Evolutionary conservation across 2,888 invertebrate genomes (phyloP), one percentile per base, ranked within the genome.

Genomic region (Incurvaria masculella): DNA sequence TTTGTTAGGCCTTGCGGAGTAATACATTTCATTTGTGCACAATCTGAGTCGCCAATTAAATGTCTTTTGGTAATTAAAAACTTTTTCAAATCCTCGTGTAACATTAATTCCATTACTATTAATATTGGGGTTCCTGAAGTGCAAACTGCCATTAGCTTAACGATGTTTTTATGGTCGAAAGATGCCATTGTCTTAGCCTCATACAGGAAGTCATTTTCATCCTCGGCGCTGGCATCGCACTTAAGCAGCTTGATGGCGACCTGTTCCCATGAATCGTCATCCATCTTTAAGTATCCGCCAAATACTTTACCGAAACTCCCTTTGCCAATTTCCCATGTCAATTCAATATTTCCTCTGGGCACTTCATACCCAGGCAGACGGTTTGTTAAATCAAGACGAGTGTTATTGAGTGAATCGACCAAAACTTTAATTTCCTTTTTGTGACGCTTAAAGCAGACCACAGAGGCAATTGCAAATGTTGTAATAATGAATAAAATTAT

Each of bases 111-210:
- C 94, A 96, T 95, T 11, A 96, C 86, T 1, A 91, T 91, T 62
- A 91, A 90, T 42, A 94, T 89, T 0, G 95, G 94, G 60, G 94
- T 93, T 42, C 84, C 86, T 61, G 89, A 87, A 1, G 94, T 90
- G 58, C 93, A 91, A 11, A 96, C 94, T 1, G 90, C 95, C 19
- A 94, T 70, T 23, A 96, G 74, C 56, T 86, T 84, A 14, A 96
- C 88, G 47, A 96, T 88, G 66, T 96, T 95, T 60, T 87, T 86
- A 65, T 96, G 94, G 48, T 92, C 89, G 66, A 96, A 94, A 43
- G 91, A 82, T 64, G 95, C 95, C 95, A 96, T 96, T 18, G 93
- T 88, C 65, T 95, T 94, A 2, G 95, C 94, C 68, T 96, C 96
- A 46, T 92, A 89, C 38, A 96, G 76, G 61, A 96, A 96, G 66